These are phyloP conservation scores for Tigriopus californicus DNA, from an alignment of 2,888 invertebrate species.

Conservation along the genomic window DNA sequence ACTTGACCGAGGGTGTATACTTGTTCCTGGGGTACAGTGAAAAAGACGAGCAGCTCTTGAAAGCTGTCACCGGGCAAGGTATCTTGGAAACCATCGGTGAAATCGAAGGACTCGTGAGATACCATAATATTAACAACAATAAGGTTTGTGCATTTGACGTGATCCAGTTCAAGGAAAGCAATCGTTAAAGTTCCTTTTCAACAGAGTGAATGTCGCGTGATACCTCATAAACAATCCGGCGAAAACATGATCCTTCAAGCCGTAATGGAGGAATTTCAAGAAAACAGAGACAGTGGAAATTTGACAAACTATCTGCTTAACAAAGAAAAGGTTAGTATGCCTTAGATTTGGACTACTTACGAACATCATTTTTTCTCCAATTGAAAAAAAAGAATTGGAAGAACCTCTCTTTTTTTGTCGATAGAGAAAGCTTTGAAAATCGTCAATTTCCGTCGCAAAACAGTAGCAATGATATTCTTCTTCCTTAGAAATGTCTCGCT, in stretches of 20 bases:
- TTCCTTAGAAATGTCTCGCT: too few species aligned
- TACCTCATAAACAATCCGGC: conserved; percentile 62
- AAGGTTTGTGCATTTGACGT: neutral
- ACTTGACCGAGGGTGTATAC: conserved; percentile 19
- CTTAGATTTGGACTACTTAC: neutral
- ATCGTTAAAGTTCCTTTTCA: too few species aligned
- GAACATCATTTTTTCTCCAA: too few species aligned
- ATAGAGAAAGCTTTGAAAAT: neutral
- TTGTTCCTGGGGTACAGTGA: conserved; percentile 22
- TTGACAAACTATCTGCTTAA: conserved; percentile 18
- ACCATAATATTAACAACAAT: conserved; percentile 10
- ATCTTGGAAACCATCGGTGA: conserved; percentile 1
- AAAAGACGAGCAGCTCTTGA: conserved; percentile 20
- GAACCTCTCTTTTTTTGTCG: too few species aligned
- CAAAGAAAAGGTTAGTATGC: conserved; percentile 19
- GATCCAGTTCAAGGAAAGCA: too few species aligned
- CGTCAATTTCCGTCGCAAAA: too few species aligned
- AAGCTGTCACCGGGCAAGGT: neutral
- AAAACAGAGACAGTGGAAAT: conserved; percentile 18
- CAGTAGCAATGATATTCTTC: too few species aligned
- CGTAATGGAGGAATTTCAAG: conserved; percentile 22
- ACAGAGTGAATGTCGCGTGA: conserved; percentile 64
- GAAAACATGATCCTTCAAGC: conserved; percentile 75
- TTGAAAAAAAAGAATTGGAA: too few species aligned
- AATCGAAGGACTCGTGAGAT: conserved; percentile 10